Percentiles rank a stretch among this genome's conserved stretches.
Evolutionary conservation across 2,888 invertebrate species (phyloP).

Genomic region (Blomia tropicalis): DNA sequence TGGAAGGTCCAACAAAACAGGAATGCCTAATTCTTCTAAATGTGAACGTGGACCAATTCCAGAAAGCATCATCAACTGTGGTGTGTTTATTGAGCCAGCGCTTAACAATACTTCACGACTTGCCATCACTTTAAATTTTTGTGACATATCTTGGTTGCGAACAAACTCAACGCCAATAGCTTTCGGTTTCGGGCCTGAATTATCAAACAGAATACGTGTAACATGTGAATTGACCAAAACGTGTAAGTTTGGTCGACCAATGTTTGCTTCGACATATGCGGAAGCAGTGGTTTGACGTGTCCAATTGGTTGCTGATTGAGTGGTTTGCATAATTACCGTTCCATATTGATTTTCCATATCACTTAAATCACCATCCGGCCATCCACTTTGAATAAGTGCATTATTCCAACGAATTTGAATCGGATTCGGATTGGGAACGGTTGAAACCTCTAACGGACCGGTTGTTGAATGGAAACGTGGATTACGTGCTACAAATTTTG

Average conservation of each 20-base stretch:
- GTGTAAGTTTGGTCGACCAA: conserved; percentile 6
- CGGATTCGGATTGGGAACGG: no score
- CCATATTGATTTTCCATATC: background rate
- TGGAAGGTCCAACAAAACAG: background rate
- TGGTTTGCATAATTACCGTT: background rate
- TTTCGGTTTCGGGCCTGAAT: conserved; percentile 43
- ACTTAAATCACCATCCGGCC: background rate
- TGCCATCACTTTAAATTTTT: conserved; percentile 56
- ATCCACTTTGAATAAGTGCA: background rate
- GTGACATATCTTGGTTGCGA: conserved; percentile 51
- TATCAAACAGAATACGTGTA: background rate
- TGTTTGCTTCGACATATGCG: conserved; percentile 1
- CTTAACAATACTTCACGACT: conserved; percentile 73
- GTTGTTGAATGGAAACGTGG: no score
- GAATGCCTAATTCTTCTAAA: conserved; percentile 36
- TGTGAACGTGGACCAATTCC: no score
- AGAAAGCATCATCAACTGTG: no score
- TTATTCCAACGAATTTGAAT: no score
- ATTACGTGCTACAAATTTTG: no score
- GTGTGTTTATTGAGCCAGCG: conserved; percentile 78
- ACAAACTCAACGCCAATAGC: conserved; percentile 68
- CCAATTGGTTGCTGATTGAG: background rate
- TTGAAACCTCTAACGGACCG: no score
- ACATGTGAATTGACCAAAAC: background rate
- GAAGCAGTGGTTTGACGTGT: background rate